Evolutionary conservation across 2,113 vertebrate genomes (phyloP).

Genomic region (Polypterus bichir): DNA sequence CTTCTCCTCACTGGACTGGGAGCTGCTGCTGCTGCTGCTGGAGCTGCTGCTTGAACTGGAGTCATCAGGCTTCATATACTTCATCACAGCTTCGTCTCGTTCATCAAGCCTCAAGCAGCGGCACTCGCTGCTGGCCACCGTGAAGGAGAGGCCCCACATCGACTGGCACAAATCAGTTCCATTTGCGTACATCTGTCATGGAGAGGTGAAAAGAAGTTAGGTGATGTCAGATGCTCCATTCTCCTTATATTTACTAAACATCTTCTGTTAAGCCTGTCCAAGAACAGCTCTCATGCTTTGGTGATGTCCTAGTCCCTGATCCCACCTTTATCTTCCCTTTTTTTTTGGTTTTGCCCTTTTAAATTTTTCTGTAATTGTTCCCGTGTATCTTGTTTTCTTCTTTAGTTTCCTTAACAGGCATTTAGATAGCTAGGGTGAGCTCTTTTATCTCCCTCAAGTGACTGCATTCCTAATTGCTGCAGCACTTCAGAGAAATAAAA

Average conservation of each 20-base stretch:
- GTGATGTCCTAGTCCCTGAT: too few species aligned
- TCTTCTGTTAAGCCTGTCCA: neutral
- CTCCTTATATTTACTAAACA: neutral
- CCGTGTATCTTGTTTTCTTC: too few species aligned
- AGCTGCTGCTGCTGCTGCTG: conserved; percentile 20
- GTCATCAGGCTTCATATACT: conserved; percentile 17
- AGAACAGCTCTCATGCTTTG: neutral
- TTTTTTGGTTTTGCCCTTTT: too few species aligned
- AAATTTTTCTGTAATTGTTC: too few species aligned
- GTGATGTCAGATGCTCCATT: conserved; percentile 2
- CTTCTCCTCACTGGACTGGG: neutral
- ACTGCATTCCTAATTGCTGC: too few species aligned
- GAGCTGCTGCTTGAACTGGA: conserved; percentile 31
- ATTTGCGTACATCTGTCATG: conserved; percentile 34
- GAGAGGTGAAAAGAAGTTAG: conserved; percentile 16
- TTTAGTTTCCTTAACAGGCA: too few species aligned
- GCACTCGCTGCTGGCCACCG: conserved; percentile 33
- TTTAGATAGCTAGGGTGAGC: too few species aligned
- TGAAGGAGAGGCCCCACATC: conserved; percentile 46
- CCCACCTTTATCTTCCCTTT: too few species aligned
- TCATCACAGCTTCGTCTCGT: conserved; percentile 29
- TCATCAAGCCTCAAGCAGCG: conserved; percentile 45
- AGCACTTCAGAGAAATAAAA: too few species aligned
- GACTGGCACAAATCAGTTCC: conserved; percentile 43
- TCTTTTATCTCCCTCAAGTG: too few species aligned